These are phyloP conservation scores for Drosophila murphyi DNA, from an alignment of 1,140 invertebrate species.

Conservation along the genomic window DNA sequence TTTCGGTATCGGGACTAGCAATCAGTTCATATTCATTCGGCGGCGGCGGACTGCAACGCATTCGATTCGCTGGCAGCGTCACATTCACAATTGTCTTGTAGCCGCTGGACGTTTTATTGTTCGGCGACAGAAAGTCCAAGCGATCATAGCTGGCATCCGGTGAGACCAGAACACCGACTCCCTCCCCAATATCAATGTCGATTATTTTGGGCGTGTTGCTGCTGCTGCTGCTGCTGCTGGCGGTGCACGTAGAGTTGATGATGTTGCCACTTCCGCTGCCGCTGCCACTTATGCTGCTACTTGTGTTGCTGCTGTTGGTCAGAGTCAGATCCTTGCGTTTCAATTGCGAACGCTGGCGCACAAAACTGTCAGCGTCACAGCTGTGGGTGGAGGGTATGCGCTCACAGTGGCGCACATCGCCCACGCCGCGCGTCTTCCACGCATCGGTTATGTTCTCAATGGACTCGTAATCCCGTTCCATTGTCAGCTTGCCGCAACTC, in stretches of 20 bases:
- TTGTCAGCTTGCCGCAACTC: slow-evolving; percentile 39
- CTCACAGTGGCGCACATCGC: slow-evolving; percentile 88
- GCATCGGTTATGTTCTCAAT: slow-evolving; percentile 87
- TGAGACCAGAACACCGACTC: slow-evolving; percentile 18
- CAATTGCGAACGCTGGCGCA: slow-evolving; percentile 77
- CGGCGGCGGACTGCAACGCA: slow-evolving; percentile 58
- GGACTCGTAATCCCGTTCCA: slow-evolving; percentile 78
- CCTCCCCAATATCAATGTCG: slow-evolving; percentile 77
- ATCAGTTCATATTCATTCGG: slow-evolving; percentile 81
- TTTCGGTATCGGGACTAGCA: slow-evolving; percentile 85
- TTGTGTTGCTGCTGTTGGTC: slow-evolving; percentile 38
- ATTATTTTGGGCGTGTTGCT: slow-evolving; percentile 68
- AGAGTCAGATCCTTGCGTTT: slow-evolving; percentile 69
- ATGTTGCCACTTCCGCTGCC: slow-evolving; percentile 7
- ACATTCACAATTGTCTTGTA: slow-evolving; percentile 88
- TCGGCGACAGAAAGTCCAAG: slow-evolving; percentile 92
- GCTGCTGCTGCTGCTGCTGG: slow-evolving; percentile 42
- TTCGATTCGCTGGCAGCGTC: slow-evolving; percentile 81
- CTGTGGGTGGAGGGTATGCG: slow-evolving; percentile 72
- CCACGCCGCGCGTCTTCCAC: slow-evolving; percentile 91
- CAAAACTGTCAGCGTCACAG: slow-evolving; percentile 72
- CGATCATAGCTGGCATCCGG: slow-evolving; percentile 89
- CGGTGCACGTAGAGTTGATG: background rate
- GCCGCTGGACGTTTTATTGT: slow-evolving; percentile 88
- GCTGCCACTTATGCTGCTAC: background rate